Evolutionary conservation across 2,797 vertebrate genomes (phyloP).

Genomic region (Manis crassicaudata): DNA sequence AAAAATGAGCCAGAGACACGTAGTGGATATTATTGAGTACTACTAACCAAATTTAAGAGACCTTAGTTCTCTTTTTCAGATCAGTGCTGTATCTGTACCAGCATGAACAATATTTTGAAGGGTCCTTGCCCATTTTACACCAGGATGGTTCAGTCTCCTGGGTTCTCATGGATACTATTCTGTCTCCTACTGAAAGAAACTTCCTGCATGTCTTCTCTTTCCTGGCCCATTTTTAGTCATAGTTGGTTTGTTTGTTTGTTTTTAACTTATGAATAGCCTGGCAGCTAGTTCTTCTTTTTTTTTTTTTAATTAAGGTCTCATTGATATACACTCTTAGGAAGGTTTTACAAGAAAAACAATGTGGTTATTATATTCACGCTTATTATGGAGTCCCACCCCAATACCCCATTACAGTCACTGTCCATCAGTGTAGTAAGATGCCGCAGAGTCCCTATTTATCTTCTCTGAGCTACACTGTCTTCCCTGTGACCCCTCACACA

Average conservation of each 20-base stretch:
- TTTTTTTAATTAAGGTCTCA: too few relatives aligned
- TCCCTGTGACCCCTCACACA: too few relatives aligned
- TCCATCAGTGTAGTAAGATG: too few relatives aligned
- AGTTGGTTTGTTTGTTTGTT: neutral
- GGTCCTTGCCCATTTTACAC: neutral
- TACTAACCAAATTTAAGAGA: neutral
- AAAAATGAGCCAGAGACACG: neutral
- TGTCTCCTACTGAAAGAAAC: constrained; percentile 6
- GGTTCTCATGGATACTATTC: neutral
- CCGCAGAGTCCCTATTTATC: too few relatives aligned
- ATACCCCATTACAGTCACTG: too few relatives aligned
- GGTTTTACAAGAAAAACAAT: too few relatives aligned
- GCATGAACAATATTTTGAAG: rapidly evolving
- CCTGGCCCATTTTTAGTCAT: neutral
- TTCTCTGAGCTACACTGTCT: too few relatives aligned
- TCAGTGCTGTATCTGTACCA: neutral
- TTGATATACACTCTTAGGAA: too few relatives aligned
- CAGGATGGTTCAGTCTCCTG: neutral
- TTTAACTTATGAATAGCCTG: neutral
- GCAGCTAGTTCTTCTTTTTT: neutral
- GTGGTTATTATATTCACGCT: too few relatives aligned
- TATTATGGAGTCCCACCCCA: too few relatives aligned
- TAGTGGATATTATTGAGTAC: rapidly evolving
- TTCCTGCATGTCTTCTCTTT: neutral
- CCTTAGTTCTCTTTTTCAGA: neutral